A percentile compares a stretch with the other conserved stretches of the same genome.
Conservation (phyloP, 92 coral and sea anemone species). For the Parazoanthus darwini region DNA sequence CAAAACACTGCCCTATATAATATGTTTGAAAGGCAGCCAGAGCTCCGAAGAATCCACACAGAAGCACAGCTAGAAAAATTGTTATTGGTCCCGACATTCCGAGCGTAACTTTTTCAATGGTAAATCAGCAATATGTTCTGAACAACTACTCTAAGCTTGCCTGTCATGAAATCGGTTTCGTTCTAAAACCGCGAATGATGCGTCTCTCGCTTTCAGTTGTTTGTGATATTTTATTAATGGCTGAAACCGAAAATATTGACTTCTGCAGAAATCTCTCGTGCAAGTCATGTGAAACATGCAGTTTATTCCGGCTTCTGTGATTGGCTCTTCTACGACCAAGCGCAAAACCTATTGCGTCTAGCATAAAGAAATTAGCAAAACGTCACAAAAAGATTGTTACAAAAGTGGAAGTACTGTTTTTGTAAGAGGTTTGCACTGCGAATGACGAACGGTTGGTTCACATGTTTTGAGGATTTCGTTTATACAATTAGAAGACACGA, state of each 20-base stretch:
- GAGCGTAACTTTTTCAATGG: neutral
- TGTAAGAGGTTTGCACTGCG: no score
- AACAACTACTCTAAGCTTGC: neutral
- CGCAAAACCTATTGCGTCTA: neutral
- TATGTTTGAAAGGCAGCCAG: slow-evolving; percentile 95
- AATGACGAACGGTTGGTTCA: no score
- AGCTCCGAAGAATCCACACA: slow-evolving; percentile 84
- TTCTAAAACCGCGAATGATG: neutral
- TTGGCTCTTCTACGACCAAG: slow-evolving; percentile 16
- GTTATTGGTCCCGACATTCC: slow-evolving; percentile 77
- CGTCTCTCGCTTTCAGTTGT: slow-evolving; percentile 2
- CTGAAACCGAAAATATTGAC: slow-evolving; percentile 33
- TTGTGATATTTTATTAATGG: slow-evolving; percentile 33
- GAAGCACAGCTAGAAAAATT: slow-evolving; percentile 77
- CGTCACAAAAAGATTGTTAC: no score
- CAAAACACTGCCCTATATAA: slow-evolving; percentile 92
- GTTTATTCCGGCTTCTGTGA: neutral
- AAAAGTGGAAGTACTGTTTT: no score
- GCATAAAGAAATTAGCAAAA: no score
- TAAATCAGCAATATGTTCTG: neutral
- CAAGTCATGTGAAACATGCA: slow-evolving; percentile 25
- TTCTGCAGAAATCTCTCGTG: slow-evolving; percentile 16
- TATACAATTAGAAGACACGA: no score
- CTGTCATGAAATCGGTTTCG: neutral
- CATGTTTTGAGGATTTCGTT: no score